Evolutionary conservation across 2,797 vertebrate species (phyloP).

Genomic region (Ficedula albicollis): DNA sequence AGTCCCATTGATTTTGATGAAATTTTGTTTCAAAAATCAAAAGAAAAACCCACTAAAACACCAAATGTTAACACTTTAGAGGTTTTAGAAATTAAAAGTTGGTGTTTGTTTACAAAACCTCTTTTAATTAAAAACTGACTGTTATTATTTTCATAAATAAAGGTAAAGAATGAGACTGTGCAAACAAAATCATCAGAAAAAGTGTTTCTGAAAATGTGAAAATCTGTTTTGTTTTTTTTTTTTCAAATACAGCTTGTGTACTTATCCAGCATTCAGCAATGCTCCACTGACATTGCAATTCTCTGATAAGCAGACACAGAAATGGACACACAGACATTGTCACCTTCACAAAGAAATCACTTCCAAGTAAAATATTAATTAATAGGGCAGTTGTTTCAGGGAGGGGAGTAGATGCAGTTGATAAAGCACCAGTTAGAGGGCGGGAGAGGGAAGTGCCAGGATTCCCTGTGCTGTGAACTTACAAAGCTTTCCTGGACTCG

Average conservation of each 20-base stretch:
- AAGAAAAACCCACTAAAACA: not conserved
- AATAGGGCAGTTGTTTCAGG: not conserved
- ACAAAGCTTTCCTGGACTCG: not conserved
- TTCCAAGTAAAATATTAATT: not conserved
- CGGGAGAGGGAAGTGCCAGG: not conserved
- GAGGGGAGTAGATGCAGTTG: not conserved
- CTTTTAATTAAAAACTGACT: not conserved
- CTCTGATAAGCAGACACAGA: not conserved
- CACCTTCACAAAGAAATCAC: not conserved
- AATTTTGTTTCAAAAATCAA: not conserved
- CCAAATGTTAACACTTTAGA: not conserved
- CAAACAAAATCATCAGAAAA: not conserved
- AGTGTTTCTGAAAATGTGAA: not conserved
- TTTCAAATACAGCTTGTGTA: not conserved
- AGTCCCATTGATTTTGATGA: not conserved
- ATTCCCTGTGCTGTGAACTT: not conserved
- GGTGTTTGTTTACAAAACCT: not conserved
- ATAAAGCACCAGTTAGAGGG: not conserved
- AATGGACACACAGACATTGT: not conserved
- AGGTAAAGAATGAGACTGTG: not conserved
- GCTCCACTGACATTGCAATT: not conserved
- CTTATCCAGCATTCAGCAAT: not conserved
- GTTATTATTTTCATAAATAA: not conserved
- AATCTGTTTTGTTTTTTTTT: not conserved
- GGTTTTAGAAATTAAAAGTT: not conserved